Evolutionary conservation across 1,140 invertebrate genomes (phyloP).

Genomic region (Coenobita brevimanus): DNA sequence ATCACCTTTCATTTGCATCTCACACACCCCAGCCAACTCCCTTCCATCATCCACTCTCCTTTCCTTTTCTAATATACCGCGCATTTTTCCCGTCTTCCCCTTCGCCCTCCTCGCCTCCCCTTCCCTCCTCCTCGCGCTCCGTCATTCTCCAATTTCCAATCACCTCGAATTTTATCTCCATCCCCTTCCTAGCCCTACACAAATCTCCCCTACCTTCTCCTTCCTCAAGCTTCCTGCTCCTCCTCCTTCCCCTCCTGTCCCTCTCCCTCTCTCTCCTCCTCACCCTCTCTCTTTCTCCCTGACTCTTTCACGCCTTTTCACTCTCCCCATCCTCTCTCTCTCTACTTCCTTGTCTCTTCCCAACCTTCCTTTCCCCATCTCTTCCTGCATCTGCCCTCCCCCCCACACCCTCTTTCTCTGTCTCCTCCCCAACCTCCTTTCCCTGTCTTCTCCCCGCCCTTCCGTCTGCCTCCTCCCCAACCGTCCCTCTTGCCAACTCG

Average conservation of each 20-base stretch:
- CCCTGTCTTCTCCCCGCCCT: not conserved
- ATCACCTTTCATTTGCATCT: not conserved
- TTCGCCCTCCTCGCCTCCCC: not conserved
- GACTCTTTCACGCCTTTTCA: not conserved
- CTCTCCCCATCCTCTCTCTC: not conserved
- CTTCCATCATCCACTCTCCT: not conserved
- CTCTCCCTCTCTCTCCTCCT: constrained; percentile 24
- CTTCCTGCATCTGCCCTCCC: not conserved
- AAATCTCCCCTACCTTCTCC: not conserved
- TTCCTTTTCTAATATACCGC: not conserved
- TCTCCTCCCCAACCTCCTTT: not conserved
- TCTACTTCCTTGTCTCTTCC: not conserved
- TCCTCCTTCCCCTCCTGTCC: not conserved
- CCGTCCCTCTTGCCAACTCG: not conserved
- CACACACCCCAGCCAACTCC: not conserved
- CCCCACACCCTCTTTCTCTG: constrained; percentile 7
- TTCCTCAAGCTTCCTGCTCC: not conserved
- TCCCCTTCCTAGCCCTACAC: not conserved
- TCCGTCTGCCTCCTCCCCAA: not conserved
- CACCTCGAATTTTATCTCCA: not conserved
- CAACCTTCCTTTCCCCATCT: not conserved
- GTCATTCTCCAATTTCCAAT: not conserved
- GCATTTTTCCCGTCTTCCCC: not conserved
- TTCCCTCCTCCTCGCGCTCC: not conserved
- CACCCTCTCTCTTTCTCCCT: not conserved